Percentiles rank a stretch among this genome's conserved stretches.
These are phyloP conservation scores for Ibidorhyncha struthersii DNA, from an alignment of 2,113 vertebrate species.

Conservation along the genomic window DNA sequence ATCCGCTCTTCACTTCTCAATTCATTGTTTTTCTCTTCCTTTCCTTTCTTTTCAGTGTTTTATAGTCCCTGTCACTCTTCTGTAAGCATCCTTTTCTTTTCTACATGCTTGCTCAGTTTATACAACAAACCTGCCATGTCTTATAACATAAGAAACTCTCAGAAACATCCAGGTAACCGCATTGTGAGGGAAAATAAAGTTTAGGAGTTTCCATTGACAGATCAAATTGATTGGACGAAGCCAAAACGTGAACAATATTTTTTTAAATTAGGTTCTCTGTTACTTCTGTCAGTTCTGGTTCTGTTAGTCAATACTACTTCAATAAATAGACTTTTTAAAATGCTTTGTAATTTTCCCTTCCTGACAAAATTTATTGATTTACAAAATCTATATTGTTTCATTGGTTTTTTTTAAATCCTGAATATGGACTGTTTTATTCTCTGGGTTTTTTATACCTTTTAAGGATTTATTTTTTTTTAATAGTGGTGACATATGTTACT, in stretches of 20 bases:
- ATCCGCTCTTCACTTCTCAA: neutral
- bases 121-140: neutral
- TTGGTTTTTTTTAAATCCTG: neutral
- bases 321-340: neutral
- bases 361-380: neutral
- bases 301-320: neutral
- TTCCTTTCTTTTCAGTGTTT: neutral
- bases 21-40: neutral
- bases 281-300: neutral
- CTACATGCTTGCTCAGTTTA: neutral
- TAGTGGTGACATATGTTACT: neutral
- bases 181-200: neutral
- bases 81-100: neutral
- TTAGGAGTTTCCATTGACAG: neutral
- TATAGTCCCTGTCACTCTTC: neutral
- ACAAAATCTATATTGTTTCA: neutral
- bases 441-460: neutral
- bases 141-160: neutral
- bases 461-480: neutral
- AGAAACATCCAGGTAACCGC: neutral
- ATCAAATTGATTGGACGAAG: neutral
- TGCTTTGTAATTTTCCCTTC: neutral
- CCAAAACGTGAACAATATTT: neutral
- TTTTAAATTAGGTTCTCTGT: neutral
- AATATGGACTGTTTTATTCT: neutral